Base-by-base conservation (phyloP, 2,113 vertebrate genomes). In the Arenaria interpres region DNA sequence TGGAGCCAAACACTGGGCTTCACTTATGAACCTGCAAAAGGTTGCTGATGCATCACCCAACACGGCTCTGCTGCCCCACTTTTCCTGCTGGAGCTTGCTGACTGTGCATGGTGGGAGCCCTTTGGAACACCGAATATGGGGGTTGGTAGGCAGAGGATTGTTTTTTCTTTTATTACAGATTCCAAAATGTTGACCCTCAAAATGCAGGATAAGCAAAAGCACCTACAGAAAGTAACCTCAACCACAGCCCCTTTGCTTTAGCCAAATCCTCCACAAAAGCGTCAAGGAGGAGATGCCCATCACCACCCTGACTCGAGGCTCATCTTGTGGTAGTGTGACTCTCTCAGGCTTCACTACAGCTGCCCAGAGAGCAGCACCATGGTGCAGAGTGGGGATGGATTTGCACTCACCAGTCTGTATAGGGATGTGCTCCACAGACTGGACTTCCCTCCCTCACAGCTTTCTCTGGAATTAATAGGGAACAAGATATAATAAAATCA, bases 381-480 rank as follows among this genome's bases (percentile, higher is more conserved):
- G 15, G 25, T 17, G 18, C 45, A 67, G 8, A 30, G 7, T 3
- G 1, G 10, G 32, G 11, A 35, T 32, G 10, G 25, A 17, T 17
- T 0, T 90, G 22, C 9, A 57, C 6, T 56, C 3, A 2, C 11
- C 21, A 63, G 25, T 28, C 22, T 46, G 4, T n/a, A 33, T 4
- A 66, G 25, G 20, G 9, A 16, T 1, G 5, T 24, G 18, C 7
- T 57, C 59, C 14, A 30, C 9, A 25, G 37, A 5, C 10, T n/a
- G 19, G 7, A 16, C 4, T n/a, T 72, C 3, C 13, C 10, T 56
- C 53, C 23, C 56, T 53, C 15, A 50, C 15, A 50, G 3, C 62
- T 93, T 97, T 93, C 28, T 85, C 60, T 64, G 71, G 37, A 94
- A 90, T 95, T 97, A 95, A 69, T 88, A 90, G 80, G 60, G 75